Percentiles rank a stretch among this genome's conserved stretches.
These are phyloP conservation scores for Caenorhabditis macrosperma DNA, from an alignment of 2,888 invertebrate species.

Conservation along the genomic window DNA sequence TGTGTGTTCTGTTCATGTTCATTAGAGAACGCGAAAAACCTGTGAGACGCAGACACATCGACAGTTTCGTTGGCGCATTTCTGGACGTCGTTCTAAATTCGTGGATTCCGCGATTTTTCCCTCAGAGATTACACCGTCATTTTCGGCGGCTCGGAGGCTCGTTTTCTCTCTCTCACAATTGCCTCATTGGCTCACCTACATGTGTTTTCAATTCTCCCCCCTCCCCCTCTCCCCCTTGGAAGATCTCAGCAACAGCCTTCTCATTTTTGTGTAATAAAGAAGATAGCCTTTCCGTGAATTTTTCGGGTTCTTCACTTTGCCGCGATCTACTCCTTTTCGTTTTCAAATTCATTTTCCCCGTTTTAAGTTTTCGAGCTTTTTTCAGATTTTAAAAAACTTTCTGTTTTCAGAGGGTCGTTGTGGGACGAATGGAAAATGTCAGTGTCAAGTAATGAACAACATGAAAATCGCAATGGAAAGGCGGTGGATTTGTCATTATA, in stretches of 20 bases:
- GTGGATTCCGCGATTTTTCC: neutral
- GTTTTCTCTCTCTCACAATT: neutral
- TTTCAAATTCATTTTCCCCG: neutral
- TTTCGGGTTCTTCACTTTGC: too few species aligned
- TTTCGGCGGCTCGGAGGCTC: neutral
- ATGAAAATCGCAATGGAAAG: slow-evolving; percentile 35
- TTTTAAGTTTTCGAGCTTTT: neutral
- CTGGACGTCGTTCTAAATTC: neutral
- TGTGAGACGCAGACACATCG: neutral
- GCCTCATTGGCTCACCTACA: slow-evolving; percentile 3
- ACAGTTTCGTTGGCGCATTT: neutral
- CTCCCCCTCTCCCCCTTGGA: neutral
- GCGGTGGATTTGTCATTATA: slow-evolving; percentile 62
- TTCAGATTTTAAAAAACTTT: neutral
- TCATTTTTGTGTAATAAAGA: neutral
- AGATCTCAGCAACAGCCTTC: neutral
- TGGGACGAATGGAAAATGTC: slow-evolving; percentile 40
- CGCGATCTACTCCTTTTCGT: neutral
- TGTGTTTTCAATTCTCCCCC: slow-evolving; percentile 12
- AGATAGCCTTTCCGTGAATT: neutral
- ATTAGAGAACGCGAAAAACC: too few species aligned
- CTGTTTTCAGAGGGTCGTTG: slow-evolving; percentile 5
- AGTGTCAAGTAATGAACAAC: slow-evolving; percentile 45
- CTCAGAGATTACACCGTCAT: too few species aligned
- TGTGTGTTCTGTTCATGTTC: neutral